A percentile compares a stretch with the other conserved stretches of the same genome.
These are phyloP conservation scores for Apteryx mantelli DNA, from an alignment of 2,113 vertebrate genomes.

Conservation along the genomic window DNA sequence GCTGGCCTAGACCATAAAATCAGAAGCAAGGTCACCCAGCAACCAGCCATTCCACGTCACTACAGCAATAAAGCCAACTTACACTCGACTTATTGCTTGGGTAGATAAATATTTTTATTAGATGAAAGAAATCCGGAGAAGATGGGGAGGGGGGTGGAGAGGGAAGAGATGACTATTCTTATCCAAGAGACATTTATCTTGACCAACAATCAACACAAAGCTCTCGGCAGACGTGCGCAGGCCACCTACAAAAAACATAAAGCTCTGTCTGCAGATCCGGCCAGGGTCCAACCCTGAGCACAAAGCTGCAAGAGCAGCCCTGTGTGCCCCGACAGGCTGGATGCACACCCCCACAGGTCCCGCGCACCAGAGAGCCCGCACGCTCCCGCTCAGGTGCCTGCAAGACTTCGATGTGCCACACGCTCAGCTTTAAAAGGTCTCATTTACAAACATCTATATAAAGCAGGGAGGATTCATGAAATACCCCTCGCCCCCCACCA, in stretches of 20 bases:
- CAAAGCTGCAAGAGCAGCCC: not conserved
- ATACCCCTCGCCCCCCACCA: not conserved
- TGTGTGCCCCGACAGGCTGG: fast-evolving
- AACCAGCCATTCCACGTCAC: conserved; percentile 67
- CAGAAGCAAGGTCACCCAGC: conserved; percentile 72
- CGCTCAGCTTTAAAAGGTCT: not conserved
- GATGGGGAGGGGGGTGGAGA: not conserved
- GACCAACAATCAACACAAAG: not conserved
- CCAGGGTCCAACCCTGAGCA: not conserved
- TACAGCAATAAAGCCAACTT: conserved; percentile 67
- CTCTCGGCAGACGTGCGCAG: not conserved
- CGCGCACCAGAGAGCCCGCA: not conserved
- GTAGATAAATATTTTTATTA: conserved; percentile 35
- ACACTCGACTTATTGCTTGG: conserved; percentile 22
- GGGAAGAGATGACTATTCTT: not conserved
- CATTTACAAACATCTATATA: not conserved
- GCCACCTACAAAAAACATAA: not conserved
- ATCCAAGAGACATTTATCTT: not conserved
- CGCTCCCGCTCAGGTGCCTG: not conserved
- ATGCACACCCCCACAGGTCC: not conserved
- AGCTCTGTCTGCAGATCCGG: not conserved
- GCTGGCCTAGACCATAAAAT: conserved; percentile 70
- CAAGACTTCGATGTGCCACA: not conserved
- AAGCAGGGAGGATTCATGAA: not conserved
- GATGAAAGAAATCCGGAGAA: conserved; percentile 10